Conservation (phyloP, 2,888 invertebrate species). For the Keiferia lycopersicella region DNA sequence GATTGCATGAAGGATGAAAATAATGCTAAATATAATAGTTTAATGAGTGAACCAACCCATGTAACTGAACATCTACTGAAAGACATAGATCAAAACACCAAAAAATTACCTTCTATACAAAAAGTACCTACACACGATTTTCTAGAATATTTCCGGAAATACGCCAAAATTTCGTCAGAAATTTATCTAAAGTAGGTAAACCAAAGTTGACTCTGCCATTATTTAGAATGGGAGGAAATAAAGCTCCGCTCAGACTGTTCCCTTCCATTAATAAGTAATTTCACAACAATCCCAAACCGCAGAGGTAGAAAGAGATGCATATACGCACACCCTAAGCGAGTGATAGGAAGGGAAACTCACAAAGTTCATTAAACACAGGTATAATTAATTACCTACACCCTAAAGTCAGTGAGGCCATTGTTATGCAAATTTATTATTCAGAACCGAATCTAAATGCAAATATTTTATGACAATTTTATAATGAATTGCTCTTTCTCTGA, state of each 20-base stretch:
- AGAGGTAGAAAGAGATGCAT: neutral
- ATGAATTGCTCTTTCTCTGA: slow-evolving; percentile 25
- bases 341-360: slow-evolving; percentile 1
- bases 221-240: slow-evolving; percentile 8
- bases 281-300: slow-evolving; percentile 11
- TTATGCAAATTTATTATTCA: slow-evolving; percentile 42
- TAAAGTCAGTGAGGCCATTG: slow-evolving; percentile 30
- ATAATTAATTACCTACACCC: slow-evolving; percentile 32
- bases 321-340: neutral
- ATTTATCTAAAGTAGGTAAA: slow-evolving; percentile 3
- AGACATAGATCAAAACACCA: too few relatives aligned
- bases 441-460: slow-evolving; percentile 48
- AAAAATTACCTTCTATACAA: too few relatives aligned
- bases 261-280: slow-evolving; percentile 15
- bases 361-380: slow-evolving; percentile 30
- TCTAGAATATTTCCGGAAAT: neutral
- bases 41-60: too few relatives aligned
- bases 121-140: too few relatives aligned
- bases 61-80: too few relatives aligned
- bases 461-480: slow-evolving; percentile 37
- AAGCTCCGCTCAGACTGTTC: neutral
- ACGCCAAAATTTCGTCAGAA: neutral
- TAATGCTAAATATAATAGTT: too few relatives aligned
- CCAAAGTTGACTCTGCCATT: neutral
- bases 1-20: too few relatives aligned